These are phyloP conservation scores for Procavia capensis DNA, from an alignment of 2,113 vertebrate species.

Conservation along the genomic window DNA sequence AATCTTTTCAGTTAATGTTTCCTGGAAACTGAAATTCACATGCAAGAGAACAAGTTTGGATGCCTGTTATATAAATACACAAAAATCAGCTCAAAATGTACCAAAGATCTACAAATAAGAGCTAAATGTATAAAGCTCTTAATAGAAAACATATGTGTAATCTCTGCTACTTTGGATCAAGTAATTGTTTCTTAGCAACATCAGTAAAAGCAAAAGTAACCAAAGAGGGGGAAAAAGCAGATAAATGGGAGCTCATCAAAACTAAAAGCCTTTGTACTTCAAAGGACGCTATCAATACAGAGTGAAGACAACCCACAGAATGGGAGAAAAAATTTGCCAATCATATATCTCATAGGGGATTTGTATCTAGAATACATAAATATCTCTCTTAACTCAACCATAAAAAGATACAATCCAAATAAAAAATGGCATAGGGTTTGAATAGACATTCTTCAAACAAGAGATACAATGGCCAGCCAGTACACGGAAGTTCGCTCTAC, in stretches of 20 bases:
- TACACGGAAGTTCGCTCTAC: neutral
- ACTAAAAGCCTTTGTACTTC: too few species aligned
- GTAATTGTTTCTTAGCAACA: too few species aligned
- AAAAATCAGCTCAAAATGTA: neutral
- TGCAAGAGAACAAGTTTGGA: neutral
- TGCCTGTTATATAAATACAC: neutral
- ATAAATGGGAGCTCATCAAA: too few species aligned
- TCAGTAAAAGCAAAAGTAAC: too few species aligned
- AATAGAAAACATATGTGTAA: neutral
- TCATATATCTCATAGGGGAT: too few species aligned
- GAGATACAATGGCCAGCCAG: neutral
- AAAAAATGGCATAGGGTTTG: neutral
- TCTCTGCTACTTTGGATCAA: neutral
- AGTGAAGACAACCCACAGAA: too few species aligned
- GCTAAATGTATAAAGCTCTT: neutral
- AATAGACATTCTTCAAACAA: neutral
- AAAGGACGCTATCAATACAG: too few species aligned
- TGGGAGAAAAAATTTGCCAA: too few species aligned
- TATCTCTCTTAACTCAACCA: neutral
- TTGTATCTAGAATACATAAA: too few species aligned
- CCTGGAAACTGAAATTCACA: neutral
- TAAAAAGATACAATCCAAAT: neutral
- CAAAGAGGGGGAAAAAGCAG: too few species aligned
- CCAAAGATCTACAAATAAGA: neutral
- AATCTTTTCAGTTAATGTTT: too few species aligned